Conservation (phyloP, 2,113 vertebrate genomes). For the Fukomys damarensis region DNA sequence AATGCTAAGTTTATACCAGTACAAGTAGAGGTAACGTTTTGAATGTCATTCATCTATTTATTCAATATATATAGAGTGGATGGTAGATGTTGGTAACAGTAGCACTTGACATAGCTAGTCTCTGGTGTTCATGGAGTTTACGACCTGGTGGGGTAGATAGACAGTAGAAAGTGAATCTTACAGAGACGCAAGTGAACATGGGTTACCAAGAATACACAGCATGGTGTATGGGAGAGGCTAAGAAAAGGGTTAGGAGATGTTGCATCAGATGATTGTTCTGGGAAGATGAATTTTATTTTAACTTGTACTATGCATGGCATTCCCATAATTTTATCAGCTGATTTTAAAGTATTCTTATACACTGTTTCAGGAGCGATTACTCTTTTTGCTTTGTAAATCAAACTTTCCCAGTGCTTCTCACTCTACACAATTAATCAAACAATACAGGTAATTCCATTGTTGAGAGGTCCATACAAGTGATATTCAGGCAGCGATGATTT, state of each 20-base stretch:
- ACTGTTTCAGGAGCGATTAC: conserved; percentile 17
- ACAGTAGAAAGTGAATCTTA: neutral
- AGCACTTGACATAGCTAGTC: neutral
- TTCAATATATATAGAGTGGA: neutral
- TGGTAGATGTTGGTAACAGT: neutral
- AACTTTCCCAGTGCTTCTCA: neutral
- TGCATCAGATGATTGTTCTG: neutral
- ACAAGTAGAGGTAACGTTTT: neutral
- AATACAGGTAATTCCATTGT: conserved; percentile 46
- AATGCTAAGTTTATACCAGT: neutral
- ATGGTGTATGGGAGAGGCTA: neutral
- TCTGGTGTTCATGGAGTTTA: neutral
- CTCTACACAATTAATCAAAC: conserved; percentile 31
- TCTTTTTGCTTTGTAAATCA: conserved; percentile 39
- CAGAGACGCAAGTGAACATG: neutral
- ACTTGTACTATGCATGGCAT: neutral
- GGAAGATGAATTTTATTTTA: neutral
- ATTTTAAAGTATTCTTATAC: neutral
- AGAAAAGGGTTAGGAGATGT: neutral
- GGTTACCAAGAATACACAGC: neutral
- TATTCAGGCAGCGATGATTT: conserved; percentile 62
- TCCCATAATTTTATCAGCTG: neutral
- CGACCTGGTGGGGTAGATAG: neutral
- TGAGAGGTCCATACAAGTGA: conserved; percentile 50
- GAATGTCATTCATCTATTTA: neutral